Evolutionary conservation across 1,140 invertebrate genomes (phyloP).

Genomic region (Atta colombica): DNA sequence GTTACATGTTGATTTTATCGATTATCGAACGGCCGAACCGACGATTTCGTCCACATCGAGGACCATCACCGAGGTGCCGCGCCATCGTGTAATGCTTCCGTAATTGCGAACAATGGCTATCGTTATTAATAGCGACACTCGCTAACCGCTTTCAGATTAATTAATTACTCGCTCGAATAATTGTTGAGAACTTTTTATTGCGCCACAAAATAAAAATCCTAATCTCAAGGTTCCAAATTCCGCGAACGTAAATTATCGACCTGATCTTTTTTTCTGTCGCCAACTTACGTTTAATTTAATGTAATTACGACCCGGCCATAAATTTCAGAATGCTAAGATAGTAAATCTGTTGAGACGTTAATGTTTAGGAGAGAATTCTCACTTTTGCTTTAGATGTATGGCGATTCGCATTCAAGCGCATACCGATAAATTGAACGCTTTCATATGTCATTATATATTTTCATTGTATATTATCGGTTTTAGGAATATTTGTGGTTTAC

Average conservation of each 20-base stretch:
- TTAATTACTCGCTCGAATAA: conserved; percentile 16
- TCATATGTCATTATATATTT: not conserved
- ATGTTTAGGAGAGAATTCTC: conserved; percentile 36
- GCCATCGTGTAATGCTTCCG: not conserved
- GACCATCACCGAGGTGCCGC: not conserved
- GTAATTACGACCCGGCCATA: conserved; percentile 38
- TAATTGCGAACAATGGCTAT: conserved; percentile 11
- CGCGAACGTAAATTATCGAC: conserved; percentile 14
- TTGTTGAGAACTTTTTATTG: not conserved
- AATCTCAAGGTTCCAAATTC: not conserved
- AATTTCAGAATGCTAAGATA: conserved; percentile 34
- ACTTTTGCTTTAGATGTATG: conserved; percentile 23
- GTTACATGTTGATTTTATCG: conserved; percentile 37
- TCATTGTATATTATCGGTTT: conserved; percentile 19
- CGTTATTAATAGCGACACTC: conserved; percentile 5
- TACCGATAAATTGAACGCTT: conserved; percentile 18
- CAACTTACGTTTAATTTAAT: conserved; percentile 37
- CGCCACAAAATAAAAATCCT: not conserved
- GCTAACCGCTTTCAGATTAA: conserved; percentile 1
- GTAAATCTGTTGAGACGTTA: conserved; percentile 39
- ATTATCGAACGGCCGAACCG: not conserved
- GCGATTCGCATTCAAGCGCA: not conserved
- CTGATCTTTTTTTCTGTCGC: not conserved
- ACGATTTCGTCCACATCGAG: not conserved
- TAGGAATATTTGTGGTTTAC: conserved; percentile 4